phyloP scores from a whole-genome alignment of 2,113 vertebrate species.

The Hippopotamus amphibius region DNA sequence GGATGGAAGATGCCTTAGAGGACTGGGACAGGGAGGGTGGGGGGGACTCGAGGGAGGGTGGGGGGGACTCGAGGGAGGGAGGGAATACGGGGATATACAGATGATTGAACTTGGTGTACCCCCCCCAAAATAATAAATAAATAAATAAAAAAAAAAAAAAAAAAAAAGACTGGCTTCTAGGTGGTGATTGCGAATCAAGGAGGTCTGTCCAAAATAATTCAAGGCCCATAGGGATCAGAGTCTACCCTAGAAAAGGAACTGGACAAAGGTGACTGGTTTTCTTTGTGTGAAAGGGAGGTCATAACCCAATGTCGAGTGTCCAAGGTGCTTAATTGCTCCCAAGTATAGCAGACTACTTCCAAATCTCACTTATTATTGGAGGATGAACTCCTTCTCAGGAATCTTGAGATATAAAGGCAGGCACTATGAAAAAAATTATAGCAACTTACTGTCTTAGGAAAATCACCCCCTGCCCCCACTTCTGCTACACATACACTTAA shows the following conservation, averaged over 20 bases:
- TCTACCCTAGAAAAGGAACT: neutral
- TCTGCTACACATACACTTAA: neutral
- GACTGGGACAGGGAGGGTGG: no score
- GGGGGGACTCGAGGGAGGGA: no score
- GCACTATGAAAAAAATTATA: neutral
- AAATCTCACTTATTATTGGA: neutral
- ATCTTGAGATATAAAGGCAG: neutral
- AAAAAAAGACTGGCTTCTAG: neutral
- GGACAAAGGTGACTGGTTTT: neutral
- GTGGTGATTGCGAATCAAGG: neutral
- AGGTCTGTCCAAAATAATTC: neutral
- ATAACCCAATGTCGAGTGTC: neutral
- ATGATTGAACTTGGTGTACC: no score
- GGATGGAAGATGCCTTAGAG: no score
- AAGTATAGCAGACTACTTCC: neutral
- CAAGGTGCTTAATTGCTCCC: neutral
- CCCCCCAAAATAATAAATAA: no score
- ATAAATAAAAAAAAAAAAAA: no score
- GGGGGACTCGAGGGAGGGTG: no score
- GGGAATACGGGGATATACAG: no score
- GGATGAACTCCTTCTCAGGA: neutral
- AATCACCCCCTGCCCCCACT: neutral
- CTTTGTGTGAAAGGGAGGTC: conserved; percentile 9
- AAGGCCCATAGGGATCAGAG: neutral
- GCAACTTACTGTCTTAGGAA: neutral